Percentiles rank a stretch among this genome's conserved stretches.
Conservation (phyloP, 1,140 invertebrate genomes). For the Macrotrachela quadricornifera region DNA sequence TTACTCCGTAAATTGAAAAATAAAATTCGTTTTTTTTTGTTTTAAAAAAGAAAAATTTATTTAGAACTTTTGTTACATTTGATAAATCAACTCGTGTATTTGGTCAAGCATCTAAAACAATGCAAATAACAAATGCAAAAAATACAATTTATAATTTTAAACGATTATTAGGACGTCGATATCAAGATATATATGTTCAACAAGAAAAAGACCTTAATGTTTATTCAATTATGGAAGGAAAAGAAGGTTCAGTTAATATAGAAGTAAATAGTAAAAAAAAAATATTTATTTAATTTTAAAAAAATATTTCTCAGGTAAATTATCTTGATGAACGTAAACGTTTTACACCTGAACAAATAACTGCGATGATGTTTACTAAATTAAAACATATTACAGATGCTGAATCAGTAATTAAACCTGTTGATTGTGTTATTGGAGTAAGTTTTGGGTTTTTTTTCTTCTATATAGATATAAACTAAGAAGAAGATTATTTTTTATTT, state of each 20-base stretch:
- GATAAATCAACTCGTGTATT: constrained; percentile 69
- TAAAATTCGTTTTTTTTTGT: neutral
- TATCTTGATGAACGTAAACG: constrained; percentile 25
- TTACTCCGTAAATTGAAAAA: constrained; percentile 52
- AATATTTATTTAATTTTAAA: too few species aligned
- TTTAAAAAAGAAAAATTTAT: constrained; percentile 14
- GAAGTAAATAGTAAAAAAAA: neutral
- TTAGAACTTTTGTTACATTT: constrained; percentile 80
- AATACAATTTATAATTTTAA: constrained; percentile 87
- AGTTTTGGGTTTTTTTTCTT: too few species aligned
- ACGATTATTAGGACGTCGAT: constrained; percentile 58
- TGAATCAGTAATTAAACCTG: constrained; percentile 61
- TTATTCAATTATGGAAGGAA: constrained; percentile 45
- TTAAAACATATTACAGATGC: constrained; percentile 68
- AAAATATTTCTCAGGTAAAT: neutral
- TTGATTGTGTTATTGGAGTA: constrained; percentile 67
- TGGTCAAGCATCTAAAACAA: constrained; percentile 85
- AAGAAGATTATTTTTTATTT: too few species aligned
- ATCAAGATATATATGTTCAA: constrained; percentile 61
- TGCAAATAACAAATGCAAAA: constrained; percentile 83
- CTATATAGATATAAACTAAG: too few species aligned
- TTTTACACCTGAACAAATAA: constrained; percentile 78
- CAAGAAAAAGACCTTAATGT: constrained; percentile 52
- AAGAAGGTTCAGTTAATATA: constrained; percentile 34
- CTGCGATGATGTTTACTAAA: constrained; percentile 89